A percentile compares a stretch with the other conserved stretches of the same genome.
Evolutionary conservation across 2,113 vertebrate genomes (phyloP).

Genomic region (Melanerpes aurifrons): DNA sequence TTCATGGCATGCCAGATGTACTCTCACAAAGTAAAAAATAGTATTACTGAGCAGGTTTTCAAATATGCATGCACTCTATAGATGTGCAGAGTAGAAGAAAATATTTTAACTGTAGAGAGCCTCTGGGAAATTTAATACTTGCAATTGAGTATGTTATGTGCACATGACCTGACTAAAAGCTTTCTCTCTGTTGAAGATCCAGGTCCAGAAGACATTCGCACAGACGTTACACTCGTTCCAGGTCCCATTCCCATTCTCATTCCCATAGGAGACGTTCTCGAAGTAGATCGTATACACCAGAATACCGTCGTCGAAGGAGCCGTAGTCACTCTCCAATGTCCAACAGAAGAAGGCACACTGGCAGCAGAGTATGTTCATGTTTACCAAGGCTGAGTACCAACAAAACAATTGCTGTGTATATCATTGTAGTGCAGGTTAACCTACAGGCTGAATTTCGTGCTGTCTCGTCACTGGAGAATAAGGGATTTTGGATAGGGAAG

Average conservation of each 20-base stretch:
- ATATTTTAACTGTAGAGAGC: neutral
- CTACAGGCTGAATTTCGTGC: neutral
- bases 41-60: accelerated
- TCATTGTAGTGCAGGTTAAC: neutral
- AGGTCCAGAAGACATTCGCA: constrained; percentile 87
- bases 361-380: constrained; percentile 86
- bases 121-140: neutral
- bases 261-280: constrained; percentile 87
- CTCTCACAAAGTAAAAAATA: neutral
- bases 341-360: constrained; percentile 85
- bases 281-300: constrained; percentile 88
- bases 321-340: constrained; percentile 91
- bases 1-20: neutral
- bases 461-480: neutral
- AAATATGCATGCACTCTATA: neutral
- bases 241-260: constrained; percentile 86
- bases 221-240: constrained; percentile 85
- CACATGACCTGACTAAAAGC: neutral
- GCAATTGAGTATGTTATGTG: neutral
- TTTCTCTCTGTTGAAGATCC: constrained; percentile 81
- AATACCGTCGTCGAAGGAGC: constrained; percentile 87
- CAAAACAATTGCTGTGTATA: neutral
- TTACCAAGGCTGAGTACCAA: constrained; percentile 25
- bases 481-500: accelerated
- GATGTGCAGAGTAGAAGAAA: neutral